These are phyloP conservation scores for Neogobius melanostomus DNA, from an alignment of 2,113 vertebrate genomes.

Conservation along the genomic window DNA sequence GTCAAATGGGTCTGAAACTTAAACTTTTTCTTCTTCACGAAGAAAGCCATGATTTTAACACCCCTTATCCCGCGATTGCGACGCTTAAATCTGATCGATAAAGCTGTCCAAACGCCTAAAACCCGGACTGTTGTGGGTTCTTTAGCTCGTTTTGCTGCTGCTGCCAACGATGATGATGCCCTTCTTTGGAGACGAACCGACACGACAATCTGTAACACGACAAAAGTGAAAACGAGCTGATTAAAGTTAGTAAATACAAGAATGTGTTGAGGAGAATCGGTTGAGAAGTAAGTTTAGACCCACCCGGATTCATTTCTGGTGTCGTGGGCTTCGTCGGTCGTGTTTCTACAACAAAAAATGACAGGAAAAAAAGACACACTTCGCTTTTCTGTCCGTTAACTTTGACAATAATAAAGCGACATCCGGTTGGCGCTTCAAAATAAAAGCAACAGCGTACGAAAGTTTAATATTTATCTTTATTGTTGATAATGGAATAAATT, in stretches of 20 bases:
- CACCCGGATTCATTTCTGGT: constrained; percentile 35
- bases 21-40: constrained; percentile 98
- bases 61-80: background rate
- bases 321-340: background rate
- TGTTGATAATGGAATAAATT: too few relatives aligned
- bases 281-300: background rate
- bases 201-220: constrained; percentile 36
- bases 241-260: fast-evolving
- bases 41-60: constrained; percentile 84
- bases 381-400: background rate
- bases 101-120: fast-evolving
- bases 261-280: fast-evolving
- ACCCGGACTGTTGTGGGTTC: fast-evolving
- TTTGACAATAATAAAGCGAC: fast-evolving
- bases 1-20: constrained; percentile 95
- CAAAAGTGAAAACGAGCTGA: background rate
- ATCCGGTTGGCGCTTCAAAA: constrained; percentile 5
- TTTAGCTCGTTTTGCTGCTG: constrained; percentile 25
- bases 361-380: constrained; percentile 18
- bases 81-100: background rate
- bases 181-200: constrained; percentile 32
- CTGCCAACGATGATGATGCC: constrained; percentile 14
- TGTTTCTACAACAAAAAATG: constrained; percentile 16
- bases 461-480: too few relatives aligned
- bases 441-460: constrained; percentile 7